A percentile compares a stretch with the other conserved stretches of the same genome.
Conservation (phyloP, 1,140 invertebrate genomes). For the Saccostrea echinata region DNA sequence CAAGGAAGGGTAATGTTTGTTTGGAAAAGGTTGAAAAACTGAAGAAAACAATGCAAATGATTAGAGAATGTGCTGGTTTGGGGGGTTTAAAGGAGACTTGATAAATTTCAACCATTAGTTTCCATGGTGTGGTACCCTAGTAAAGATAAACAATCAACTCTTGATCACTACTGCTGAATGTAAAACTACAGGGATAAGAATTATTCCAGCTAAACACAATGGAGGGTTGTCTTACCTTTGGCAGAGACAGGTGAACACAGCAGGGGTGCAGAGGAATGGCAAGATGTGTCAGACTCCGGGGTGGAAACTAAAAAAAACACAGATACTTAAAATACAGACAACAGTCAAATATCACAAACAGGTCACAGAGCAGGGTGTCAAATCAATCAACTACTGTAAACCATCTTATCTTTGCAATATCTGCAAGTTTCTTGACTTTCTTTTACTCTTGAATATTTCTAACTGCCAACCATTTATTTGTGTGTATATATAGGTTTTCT, state of each 20-base stretch:
- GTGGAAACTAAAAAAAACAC: conserved; percentile 45
- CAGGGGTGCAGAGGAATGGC: conserved; percentile 1
- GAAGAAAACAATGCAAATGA: neutral
- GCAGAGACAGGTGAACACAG: neutral
- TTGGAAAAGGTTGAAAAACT: neutral
- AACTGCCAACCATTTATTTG: too few relatives aligned
- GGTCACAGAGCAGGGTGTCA: too few relatives aligned
- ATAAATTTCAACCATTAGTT: neutral
- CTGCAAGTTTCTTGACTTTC: too few relatives aligned
- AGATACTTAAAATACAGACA: neutral
- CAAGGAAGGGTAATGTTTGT: too few relatives aligned
- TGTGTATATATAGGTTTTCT: too few relatives aligned
- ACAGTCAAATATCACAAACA: too few relatives aligned
- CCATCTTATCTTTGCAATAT: too few relatives aligned
- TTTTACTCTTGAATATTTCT: too few relatives aligned
- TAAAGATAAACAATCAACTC: neutral
- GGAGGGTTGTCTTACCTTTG: neutral
- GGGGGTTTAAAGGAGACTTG: neutral
- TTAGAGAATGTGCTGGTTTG: neutral
- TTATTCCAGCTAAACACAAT: neutral
- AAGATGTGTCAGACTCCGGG: neutral
- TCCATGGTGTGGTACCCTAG: neutral
- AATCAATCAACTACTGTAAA: too few relatives aligned
- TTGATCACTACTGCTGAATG: neutral
- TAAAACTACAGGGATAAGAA: neutral